Conservation (phyloP, 2,113 vertebrate genomes). For the Oreamnos americanus region DNA sequence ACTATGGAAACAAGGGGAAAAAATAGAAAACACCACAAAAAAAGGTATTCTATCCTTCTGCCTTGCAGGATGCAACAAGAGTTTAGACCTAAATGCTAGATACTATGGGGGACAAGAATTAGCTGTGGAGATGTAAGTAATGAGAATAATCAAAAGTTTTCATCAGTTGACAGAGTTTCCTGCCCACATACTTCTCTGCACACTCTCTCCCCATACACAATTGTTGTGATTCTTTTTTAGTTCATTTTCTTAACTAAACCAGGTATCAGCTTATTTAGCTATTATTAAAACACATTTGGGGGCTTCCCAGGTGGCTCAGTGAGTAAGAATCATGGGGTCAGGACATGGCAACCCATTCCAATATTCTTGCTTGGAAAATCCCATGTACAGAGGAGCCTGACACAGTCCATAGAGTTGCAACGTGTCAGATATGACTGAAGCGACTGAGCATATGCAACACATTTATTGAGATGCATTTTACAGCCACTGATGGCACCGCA, state of each 20-base stretch:
- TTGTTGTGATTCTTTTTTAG: neutral
- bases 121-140: too few species aligned
- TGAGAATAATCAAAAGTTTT: neutral
- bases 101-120: neutral
- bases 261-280: neutral
- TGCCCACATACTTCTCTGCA: neutral
- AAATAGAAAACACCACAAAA: neutral
- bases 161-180: neutral
- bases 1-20: neutral
- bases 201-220: neutral
- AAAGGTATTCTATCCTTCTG: neutral
- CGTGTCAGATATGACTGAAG: too few species aligned
- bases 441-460: neutral
- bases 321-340: neutral
- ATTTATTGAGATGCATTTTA: neutral
- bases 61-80: neutral
- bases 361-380: neutral
- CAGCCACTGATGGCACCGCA: neutral
- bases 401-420: neutral
- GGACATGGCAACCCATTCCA: neutral
- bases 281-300: neutral
- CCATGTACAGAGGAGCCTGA: neutral
- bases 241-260: neutral
- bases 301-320: neutral
- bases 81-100: neutral